phyloP scores from a whole-genome alignment of 2,113 vertebrate genomes.

The Lates calcarifer region DNA sequence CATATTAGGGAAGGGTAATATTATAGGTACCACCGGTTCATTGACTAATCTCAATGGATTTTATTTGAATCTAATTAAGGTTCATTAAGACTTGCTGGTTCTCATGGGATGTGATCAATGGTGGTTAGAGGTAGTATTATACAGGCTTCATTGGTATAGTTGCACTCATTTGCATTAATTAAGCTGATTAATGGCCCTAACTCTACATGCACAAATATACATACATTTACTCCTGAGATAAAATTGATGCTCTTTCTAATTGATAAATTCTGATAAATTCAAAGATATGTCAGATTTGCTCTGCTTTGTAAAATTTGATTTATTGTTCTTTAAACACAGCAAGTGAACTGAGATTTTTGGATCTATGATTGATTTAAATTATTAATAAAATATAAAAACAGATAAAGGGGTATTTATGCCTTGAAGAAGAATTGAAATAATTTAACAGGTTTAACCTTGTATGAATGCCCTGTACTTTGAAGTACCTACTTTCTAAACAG shows the following conservation, averaged over 20 bases:
- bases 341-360: not conserved
- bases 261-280: too few relatives aligned
- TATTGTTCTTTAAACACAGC: conserved; percentile 1
- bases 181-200: conserved; percentile 22
- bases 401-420: not conserved
- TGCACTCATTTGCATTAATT: conserved; percentile 47
- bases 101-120: conserved; percentile 59
- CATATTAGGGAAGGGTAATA: conserved; percentile 42
- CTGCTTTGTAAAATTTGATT: conserved; percentile 2
- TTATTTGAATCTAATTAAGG: conserved; percentile 64
- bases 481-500: conserved; percentile 36
- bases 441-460: conserved; percentile 50
- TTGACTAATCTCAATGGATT: conserved; percentile 61
- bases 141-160: conserved; percentile 42
- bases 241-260: not conserved
- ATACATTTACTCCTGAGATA: conserved; percentile 7
- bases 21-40: conserved; percentile 55
- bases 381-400: conserved; percentile 9
- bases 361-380: not conserved
- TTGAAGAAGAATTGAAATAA: conserved; percentile 18
- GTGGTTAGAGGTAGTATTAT: conserved; percentile 52
- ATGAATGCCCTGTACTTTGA: conserved; percentile 22
- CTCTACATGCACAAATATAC: conserved; percentile 23
- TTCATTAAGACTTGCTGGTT: conserved; percentile 50
- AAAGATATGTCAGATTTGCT: not conserved